Conservation (phyloP, 2,113 vertebrate genomes). For the Collichthys lucidus region DNA sequence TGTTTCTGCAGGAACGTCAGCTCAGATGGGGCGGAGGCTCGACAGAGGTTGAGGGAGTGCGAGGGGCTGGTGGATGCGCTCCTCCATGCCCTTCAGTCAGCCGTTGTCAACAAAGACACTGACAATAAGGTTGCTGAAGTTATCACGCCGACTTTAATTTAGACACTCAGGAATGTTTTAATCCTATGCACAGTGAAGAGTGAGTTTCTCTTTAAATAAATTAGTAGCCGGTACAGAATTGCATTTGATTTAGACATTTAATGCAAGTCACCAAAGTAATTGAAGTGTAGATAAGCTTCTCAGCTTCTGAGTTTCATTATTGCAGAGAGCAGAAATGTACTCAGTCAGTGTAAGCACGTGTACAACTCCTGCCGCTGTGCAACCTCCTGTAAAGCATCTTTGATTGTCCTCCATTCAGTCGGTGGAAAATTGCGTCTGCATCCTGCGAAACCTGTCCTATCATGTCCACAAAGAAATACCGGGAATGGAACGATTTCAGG, state of each 20-base stretch:
- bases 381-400: background rate
- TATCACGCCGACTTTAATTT: constrained; percentile 7
- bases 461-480: constrained; percentile 98
- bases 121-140: constrained; percentile 91
- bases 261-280: background rate
- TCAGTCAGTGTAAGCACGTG: background rate
- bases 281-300: background rate
- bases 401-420: constrained; percentile 83
- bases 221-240: background rate
- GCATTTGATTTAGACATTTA: constrained; percentile 6
- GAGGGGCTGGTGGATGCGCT: constrained; percentile 96
- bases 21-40: constrained; percentile 95
- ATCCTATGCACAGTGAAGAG: background rate
- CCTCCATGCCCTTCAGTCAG: constrained; percentile 93
- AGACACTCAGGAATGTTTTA: background rate
- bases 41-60: constrained; percentile 93
- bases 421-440: constrained; percentile 98
- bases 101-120: constrained; percentile 94
- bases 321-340: background rate
- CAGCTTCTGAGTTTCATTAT: background rate
- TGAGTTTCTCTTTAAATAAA: background rate
- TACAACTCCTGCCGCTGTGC: background rate
- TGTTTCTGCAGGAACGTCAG: constrained; percentile 91
- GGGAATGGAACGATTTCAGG: constrained; percentile 90
- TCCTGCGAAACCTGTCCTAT: constrained; percentile 96